Evolutionary conservation across 2,113 vertebrate genomes (phyloP).

Genomic region (Struthio camelus): DNA sequence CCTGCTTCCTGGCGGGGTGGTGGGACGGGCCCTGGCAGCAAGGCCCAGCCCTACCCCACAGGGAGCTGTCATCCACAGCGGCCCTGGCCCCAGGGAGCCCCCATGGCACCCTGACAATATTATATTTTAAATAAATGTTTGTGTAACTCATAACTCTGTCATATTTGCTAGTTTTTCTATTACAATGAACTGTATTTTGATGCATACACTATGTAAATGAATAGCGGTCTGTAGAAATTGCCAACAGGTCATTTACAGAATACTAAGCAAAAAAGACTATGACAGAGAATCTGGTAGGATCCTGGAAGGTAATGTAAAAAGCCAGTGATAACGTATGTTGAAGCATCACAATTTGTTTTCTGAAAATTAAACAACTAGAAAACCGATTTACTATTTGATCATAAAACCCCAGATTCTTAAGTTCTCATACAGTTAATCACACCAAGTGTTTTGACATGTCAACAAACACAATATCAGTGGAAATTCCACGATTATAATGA

Average conservation of each 20-base stretch:
- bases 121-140: background rate
- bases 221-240: background rate
- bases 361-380: slow-evolving; percentile 17
- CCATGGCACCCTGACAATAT: background rate
- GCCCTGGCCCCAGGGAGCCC: background rate
- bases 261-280: background rate
- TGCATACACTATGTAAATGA: background rate
- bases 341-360: background rate
- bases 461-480: background rate
- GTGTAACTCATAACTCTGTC: background rate
- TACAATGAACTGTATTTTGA: background rate
- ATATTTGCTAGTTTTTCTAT: background rate
- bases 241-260: background rate
- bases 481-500: background rate
- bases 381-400: slow-evolving; percentile 47
- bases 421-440: slow-evolving; percentile 39
- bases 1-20: too few relatives aligned
- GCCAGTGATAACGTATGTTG: background rate
- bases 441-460: background rate
- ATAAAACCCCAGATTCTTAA: background rate
- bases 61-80: background rate
- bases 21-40: background rate
- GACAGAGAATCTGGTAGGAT: background rate
- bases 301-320: background rate
- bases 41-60: background rate